Evolutionary conservation across 2,888 invertebrate species (phyloP).

Genomic region (Acleris sparsana): DNA sequence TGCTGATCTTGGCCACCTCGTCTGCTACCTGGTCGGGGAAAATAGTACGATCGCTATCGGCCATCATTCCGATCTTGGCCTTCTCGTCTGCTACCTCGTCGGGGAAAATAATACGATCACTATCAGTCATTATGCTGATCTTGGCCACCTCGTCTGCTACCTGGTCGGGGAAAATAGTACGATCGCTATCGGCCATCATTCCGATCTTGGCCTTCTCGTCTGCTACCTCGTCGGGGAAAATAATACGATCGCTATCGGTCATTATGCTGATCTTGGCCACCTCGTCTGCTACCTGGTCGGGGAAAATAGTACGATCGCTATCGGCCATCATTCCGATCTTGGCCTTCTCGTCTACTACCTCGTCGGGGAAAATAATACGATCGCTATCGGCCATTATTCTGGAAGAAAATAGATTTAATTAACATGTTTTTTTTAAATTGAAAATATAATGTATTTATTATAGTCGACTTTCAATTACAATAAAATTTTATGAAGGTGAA

Average conservation of each 20-base stretch:
- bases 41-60: conserved; percentile 55
- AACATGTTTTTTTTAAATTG: too few species aligned
- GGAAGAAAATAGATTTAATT: background rate
- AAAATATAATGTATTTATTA: too few species aligned
- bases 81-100: conserved; percentile 64
- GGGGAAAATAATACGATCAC: conserved; percentile 53
- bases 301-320: conserved; percentile 46
- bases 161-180: conserved; percentile 29
- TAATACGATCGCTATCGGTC: conserved; percentile 40
- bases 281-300: too few species aligned
- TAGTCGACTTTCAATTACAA: too few species aligned
- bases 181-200: conserved; percentile 66
- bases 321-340: conserved; percentile 61
- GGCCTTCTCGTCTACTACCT: conserved; percentile 59
- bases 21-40: too few species aligned
- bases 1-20: too few species aligned
- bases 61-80: conserved; percentile 55
- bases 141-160: too few species aligned
- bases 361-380: conserved; percentile 64
- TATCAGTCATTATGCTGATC: too few species aligned
- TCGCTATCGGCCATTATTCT: conserved; percentile 65
- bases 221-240: conserved; percentile 65
- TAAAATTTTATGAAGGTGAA: too few species aligned
- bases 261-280: too few species aligned
- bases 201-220: conserved; percentile 51